These are phyloP conservation scores for Hassar affinis DNA, from an alignment of 2,113 vertebrate genomes.

Conservation along the genomic window DNA sequence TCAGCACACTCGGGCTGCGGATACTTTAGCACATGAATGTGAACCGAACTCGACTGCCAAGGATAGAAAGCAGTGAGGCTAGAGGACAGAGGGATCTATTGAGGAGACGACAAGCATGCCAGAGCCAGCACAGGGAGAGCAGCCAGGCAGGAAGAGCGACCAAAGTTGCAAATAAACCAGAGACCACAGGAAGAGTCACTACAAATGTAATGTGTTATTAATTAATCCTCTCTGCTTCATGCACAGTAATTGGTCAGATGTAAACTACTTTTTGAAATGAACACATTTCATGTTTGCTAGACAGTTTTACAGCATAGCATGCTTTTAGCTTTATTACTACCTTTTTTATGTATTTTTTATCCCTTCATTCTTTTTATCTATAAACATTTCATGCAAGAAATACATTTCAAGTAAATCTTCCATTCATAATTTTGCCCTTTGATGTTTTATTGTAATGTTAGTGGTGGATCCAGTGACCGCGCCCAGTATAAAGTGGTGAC, in stretches of 20 bases:
- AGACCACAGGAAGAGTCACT: neutral
- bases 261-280: neutral
- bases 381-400: neutral
- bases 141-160: constrained; percentile 26
- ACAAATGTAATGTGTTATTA: neutral
- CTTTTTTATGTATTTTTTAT: neutral
- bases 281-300: neutral
- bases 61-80: constrained; percentile 26
- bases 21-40: constrained; percentile 58
- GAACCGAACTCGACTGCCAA: constrained; percentile 51
- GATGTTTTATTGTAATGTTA: neutral
- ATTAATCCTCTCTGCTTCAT: neutral
- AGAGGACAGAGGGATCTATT: constrained; percentile 29
- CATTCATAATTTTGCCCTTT: neutral
- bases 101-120: constrained; percentile 8
- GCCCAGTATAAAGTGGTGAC: neutral
- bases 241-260: neutral
- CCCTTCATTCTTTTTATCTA: neutral
- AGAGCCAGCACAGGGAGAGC: constrained; percentile 23
- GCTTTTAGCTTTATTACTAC: neutral
- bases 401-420: neutral
- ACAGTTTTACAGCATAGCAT: neutral
- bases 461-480: neutral
- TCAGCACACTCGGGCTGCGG: constrained; percentile 5
- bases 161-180: constrained; percentile 9